Conservation (phyloP, 2,797 vertebrate genomes). For the Heteromormyrus szaboi region DNA sequence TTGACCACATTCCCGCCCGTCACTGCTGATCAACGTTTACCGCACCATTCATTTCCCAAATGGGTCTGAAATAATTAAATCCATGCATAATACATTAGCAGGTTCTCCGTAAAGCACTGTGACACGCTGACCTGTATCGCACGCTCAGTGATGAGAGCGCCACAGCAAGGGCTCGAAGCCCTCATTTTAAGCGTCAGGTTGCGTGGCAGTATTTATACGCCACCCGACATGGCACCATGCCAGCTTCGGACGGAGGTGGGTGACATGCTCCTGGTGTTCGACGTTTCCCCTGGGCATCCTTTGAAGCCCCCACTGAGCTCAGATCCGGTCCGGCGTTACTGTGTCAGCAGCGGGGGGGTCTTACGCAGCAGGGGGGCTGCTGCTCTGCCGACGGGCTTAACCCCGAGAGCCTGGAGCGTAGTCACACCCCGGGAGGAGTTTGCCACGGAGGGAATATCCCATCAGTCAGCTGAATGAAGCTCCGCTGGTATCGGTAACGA, state of each 20-base stretch:
- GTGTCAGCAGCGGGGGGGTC: too few species aligned
- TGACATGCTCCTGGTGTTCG: neutral
- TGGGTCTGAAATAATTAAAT: conserved; percentile 34
- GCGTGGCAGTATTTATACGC: neutral
- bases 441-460: neutral
- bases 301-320: neutral
- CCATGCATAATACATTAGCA: conserved; percentile 20
- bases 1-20: conserved; percentile 16
- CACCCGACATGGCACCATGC: neutral
- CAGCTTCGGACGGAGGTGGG: neutral
- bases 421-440: neutral
- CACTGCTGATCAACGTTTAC: conserved; percentile 45
- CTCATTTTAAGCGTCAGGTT: neutral
- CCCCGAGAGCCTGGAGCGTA: neutral
- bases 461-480: neutral
- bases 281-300: neutral
- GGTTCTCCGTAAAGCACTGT: neutral
- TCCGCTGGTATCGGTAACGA: neutral
- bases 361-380: neutral
- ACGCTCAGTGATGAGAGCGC: neutral
- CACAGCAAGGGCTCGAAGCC: neutral
- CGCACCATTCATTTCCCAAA: conserved; percentile 36
- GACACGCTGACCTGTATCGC: neutral
- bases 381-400: neutral
- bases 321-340: neutral